These are phyloP conservation scores for Dinocampus coccinellae DNA, from an alignment of 2,888 invertebrate species.

Conservation along the genomic window DNA sequence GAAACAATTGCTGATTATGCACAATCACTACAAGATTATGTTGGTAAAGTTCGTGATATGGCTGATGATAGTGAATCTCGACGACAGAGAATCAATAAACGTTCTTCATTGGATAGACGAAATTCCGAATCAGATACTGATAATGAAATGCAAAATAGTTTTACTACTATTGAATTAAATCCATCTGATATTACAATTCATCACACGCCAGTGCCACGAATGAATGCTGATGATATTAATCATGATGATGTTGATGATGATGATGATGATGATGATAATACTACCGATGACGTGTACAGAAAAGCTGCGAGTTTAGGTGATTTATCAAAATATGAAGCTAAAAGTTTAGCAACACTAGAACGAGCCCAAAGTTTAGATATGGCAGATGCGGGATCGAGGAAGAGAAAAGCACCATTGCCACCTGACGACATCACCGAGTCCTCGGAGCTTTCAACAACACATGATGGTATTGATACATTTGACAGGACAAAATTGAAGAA, in stretches of 20 bases:
- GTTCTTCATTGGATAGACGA: constrained; percentile 46
- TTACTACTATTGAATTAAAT: constrained; percentile 80
- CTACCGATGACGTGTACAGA: constrained; percentile 75
- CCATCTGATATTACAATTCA: constrained; percentile 82
- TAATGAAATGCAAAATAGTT: constrained; percentile 66
- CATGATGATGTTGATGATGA: constrained; percentile 68
- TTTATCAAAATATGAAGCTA: constrained; percentile 77
- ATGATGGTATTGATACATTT: constrained; percentile 79
- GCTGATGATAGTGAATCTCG: constrained; percentile 40
- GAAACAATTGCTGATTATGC: constrained; percentile 58
- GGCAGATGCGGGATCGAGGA: constrained; percentile 75
- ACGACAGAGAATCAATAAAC: constrained; percentile 39
- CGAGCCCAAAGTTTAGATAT: constrained; percentile 86
- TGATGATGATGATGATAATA: constrained; percentile 70
- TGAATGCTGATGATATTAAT: constrained; percentile 63
- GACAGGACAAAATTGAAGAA: constrained; percentile 80
- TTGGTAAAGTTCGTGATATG: constrained; percentile 50
- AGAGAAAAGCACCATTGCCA: constrained; percentile 75
- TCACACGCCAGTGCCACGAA: constrained; percentile 73
- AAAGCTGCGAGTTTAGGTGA: constrained; percentile 86
- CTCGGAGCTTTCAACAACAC: constrained; percentile 63
- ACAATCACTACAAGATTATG: constrained; percentile 55
- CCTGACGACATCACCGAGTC: constrained; percentile 66
- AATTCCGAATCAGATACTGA: constrained; percentile 72
- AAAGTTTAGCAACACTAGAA: constrained; percentile 76